Conservation (phyloP, 1,140 invertebrate species). For the Tetragnatha versicolor region DNA sequence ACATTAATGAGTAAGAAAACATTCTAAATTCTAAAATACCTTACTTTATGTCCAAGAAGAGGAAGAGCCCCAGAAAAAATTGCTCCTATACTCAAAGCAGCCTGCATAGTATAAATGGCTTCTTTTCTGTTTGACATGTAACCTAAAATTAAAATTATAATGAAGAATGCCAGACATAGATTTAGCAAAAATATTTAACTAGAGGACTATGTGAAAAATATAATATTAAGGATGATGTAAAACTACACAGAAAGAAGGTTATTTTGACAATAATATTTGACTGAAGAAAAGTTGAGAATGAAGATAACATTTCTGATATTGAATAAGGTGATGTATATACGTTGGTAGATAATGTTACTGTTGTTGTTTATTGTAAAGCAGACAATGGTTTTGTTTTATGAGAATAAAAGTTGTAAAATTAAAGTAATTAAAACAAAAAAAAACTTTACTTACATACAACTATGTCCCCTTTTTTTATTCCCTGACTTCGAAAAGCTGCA, state of each 20-base stretch:
- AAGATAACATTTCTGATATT: background rate
- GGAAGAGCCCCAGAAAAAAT: slow-evolving; percentile 53
- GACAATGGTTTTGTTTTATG: background rate
- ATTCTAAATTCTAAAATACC: background rate
- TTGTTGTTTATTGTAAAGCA: background rate
- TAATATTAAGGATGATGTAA: background rate
- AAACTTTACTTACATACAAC: slow-evolving; percentile 1
- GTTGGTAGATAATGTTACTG: background rate
- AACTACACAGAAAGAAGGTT: background rate
- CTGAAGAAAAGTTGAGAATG: background rate
- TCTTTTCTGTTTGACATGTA: slow-evolving; percentile 28
- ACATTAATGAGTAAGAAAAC: background rate
- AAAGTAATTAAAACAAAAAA: background rate
- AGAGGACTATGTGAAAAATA: background rate
- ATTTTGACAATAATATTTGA: background rate
- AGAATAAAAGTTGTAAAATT: background rate
- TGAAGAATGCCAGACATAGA: background rate
- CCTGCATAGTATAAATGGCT: slow-evolving; percentile 36
- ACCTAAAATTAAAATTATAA: background rate
- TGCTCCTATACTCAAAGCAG: slow-evolving; percentile 42
- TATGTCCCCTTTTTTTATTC: slow-evolving; percentile 10
- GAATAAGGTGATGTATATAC: background rate
- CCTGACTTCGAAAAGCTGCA: background rate
- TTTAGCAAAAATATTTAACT: background rate
- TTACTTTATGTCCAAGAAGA: slow-evolving; percentile 32